Evolutionary conservation across 2,888 invertebrate species (phyloP).

Genomic region (Drosophila merina): DNA sequence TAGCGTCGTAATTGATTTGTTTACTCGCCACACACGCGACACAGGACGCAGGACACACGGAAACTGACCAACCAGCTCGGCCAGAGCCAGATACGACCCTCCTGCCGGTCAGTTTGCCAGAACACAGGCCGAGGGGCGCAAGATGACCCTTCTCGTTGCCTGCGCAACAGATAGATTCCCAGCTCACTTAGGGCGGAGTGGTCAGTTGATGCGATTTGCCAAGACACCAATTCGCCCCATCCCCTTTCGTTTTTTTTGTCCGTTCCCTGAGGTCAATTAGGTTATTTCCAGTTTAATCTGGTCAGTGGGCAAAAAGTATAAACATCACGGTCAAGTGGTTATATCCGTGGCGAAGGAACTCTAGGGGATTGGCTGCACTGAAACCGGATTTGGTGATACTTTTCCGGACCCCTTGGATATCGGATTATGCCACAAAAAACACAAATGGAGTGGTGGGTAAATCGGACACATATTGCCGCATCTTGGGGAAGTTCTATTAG

Average conservation of each 20-base stretch:
- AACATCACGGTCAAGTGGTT: conserved; percentile 67
- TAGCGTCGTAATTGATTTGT: conserved; percentile 77
- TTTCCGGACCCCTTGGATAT: conserved; percentile 8
- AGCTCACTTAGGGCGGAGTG: conserved; percentile 66
- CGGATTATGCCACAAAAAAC: conserved; percentile 41
- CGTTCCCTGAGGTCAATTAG: conserved; percentile 75
- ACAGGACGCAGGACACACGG: conserved; percentile 58
- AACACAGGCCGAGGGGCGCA: neutral
- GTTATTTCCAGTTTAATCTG: conserved; percentile 74
- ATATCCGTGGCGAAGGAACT: conserved; percentile 56
- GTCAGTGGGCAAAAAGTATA: conserved; percentile 50
- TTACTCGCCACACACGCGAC: conserved; percentile 69
- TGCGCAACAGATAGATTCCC: conserved; percentile 69
- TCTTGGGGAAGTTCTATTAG: conserved; percentile 1
- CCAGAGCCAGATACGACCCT: conserved; percentile 14
- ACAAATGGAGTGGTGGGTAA: conserved; percentile 62
- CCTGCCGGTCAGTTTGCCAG: neutral
- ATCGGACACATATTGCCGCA: conserved; percentile 39
- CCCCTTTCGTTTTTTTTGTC: conserved; percentile 18
- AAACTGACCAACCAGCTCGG: conserved; percentile 47
- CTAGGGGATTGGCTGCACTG: conserved; percentile 41
- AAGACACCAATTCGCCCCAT: conserved; percentile 57
- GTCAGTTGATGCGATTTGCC: conserved; percentile 77
- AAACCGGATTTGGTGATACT: conserved; percentile 46
- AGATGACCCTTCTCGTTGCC: conserved; percentile 54